phyloP scores from a whole-genome alignment of 2,797 vertebrate genomes.

The Peromyscus attwateri region DNA sequence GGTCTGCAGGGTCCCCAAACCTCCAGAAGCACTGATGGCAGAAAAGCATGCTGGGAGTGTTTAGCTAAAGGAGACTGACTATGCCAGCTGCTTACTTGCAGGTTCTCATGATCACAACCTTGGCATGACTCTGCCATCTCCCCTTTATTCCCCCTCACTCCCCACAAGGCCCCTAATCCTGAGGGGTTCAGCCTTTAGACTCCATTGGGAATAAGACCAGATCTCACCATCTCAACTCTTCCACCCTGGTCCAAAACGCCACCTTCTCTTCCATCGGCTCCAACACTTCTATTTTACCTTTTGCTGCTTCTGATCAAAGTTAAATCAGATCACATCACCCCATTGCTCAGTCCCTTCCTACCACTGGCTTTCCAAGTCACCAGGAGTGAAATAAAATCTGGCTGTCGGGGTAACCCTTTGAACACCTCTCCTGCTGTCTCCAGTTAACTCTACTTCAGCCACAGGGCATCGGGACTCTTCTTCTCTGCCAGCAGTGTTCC shows the following conservation, averaged over 20 bases:
- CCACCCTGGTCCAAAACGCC: neutral
- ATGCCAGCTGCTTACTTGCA: neutral
- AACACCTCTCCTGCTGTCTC: neutral
- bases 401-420: neutral
- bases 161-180: neutral
- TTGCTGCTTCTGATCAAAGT: neutral
- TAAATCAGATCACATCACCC: neutral
- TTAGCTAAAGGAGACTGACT: neutral
- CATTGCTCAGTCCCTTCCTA: neutral
- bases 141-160: neutral
- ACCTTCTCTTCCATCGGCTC: neutral
- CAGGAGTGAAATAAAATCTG: neutral
- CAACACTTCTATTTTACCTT: neutral
- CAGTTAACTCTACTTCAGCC: neutral
- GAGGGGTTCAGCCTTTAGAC: neutral
- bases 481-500: neutral
- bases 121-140: neutral
- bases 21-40: neutral
- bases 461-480: neutral
- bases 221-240: neutral
- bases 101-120: neutral
- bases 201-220: neutral
- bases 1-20: neutral
- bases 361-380: neutral
- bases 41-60: neutral